phyloP scores from a whole-genome alignment of 2,888 invertebrate genomes.

The Ennomos erosarius region DNA sequence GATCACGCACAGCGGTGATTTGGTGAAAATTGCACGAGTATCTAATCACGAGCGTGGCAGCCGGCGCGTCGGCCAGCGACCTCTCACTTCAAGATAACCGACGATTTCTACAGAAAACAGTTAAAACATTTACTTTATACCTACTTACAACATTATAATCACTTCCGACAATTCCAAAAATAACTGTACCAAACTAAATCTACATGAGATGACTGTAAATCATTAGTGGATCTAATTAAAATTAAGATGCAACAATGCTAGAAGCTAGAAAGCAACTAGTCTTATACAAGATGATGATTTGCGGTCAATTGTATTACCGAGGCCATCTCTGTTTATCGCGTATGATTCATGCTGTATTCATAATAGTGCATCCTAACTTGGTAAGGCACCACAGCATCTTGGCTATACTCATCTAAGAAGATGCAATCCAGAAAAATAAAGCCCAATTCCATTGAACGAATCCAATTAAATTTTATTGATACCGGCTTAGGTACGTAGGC shows the following conservation, averaged over 20 bases:
- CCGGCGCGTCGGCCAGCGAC: constrained; percentile 46
- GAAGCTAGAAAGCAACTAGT: constrained; percentile 15
- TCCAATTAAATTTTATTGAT: constrained; percentile 44
- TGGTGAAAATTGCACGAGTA: constrained; percentile 51
- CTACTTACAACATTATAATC: constrained; percentile 7
- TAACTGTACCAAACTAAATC: not conserved
- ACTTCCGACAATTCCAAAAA: constrained; percentile 3
- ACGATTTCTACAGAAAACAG: constrained; percentile 26
- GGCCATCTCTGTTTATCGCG: constrained; percentile 59
- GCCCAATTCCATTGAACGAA: constrained; percentile 32
- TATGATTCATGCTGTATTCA: constrained; percentile 60
- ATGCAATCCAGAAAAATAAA: constrained; percentile 30
- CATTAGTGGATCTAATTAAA: constrained; percentile 19
- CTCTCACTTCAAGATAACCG: constrained; percentile 57
- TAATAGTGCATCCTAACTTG: constrained; percentile 43
- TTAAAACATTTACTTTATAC: constrained; percentile 13
- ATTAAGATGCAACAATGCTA: constrained; percentile 14
- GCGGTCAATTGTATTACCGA: constrained; percentile 56
- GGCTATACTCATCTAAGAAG: constrained; percentile 21
- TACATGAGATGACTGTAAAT: not conserved
- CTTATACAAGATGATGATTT: constrained; percentile 50
- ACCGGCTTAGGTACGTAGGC: constrained; percentile 41
- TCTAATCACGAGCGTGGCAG: constrained; percentile 45
- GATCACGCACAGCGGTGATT: constrained; percentile 42
- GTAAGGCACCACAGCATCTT: constrained; percentile 23